phyloP scores from a whole-genome alignment of 2,113 vertebrate genomes.

The Nannospalax galili region DNA sequence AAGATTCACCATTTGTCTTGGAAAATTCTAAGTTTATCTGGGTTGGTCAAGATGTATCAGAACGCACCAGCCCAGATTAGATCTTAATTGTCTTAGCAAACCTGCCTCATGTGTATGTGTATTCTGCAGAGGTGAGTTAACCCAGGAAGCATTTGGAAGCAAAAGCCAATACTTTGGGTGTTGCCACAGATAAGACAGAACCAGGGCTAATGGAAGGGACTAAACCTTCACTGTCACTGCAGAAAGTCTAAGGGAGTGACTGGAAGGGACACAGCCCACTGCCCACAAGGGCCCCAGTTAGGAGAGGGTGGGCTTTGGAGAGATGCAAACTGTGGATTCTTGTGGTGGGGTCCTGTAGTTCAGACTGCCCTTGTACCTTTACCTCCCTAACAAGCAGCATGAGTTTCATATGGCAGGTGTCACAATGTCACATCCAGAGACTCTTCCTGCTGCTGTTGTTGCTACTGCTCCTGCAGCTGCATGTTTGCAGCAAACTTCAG shows the following conservation, averaged over 20 bases:
- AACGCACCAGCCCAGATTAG: constrained; percentile 49
- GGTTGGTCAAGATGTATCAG: not conserved
- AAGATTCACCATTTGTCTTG: constrained; percentile 71
- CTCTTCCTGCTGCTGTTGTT: not conserved
- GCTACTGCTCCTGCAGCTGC: too few species aligned
- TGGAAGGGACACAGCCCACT: not conserved
- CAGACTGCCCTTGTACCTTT: not conserved
- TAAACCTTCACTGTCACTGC: not conserved
- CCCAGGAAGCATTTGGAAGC: not conserved
- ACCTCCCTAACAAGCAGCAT: not conserved
- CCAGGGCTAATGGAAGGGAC: not conserved
- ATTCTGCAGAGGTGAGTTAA: not conserved
- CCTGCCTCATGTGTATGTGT: not conserved
- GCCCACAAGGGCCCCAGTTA: accelerated
- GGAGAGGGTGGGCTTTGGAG: not conserved
- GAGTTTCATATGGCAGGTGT: not conserved
- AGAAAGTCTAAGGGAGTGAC: not conserved
- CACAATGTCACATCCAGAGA: not conserved
- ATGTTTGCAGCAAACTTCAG: not conserved
- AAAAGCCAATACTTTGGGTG: not conserved
- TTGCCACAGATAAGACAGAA: not conserved
- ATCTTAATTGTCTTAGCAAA: constrained; percentile 14
- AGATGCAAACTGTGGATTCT: not conserved
- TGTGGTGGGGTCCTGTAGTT: not conserved
- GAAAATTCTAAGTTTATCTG: constrained; percentile 56